Base-by-base conservation (phyloP, 2,888 invertebrate genomes). In the Melieria picta region DNA sequence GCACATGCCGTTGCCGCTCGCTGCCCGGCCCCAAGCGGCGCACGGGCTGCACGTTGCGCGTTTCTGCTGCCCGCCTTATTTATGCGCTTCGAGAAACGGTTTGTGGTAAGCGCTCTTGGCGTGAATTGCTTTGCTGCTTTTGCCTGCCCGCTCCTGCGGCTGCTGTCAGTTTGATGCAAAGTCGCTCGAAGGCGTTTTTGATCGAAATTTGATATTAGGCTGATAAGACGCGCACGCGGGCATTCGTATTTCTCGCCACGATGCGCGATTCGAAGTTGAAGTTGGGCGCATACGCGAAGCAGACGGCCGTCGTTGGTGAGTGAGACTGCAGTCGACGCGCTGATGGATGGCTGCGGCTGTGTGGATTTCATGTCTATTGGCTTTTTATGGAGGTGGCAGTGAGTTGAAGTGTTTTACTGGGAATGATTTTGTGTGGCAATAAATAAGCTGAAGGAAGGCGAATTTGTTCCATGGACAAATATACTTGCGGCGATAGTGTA, bases 161-260 rank as follows among this genome's bases (percentile, higher is more conserved):
- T 47, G 65, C 69, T 62, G 63, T 56, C 74, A 73, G 69, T 73
- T 73, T 60, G 71, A 74, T 73, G 74, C 75, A 73, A 78, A 80
- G 79, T 79, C 77, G 78, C 80, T 79, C 76, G 81, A 75, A 83
- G 82, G 82, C 81, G 83, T 83, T 82, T 78, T 81, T 81, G 85
- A 85, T 85, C 83, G 85, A 85, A 85, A 85, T 85, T 85, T 83
- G 85, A 85, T 85, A 85, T 85, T 81, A 81, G 79, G 73, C 79
- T 81, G 85, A 85, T 85, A 85, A 82, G 81, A 76, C 75, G 75
- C 76, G 81, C 77, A 77, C 72, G 65, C 74, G 67, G 67, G 60
- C 61, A 67, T 67, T 67, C 52, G 67, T 60, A 45, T 30, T 30
- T 30, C 30, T 30, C 30, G 30, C 30, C 30, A 30, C 30, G 30